These are phyloP conservation scores for Siniperca scherzeri DNA, from an alignment of 2,797 vertebrate genomes.

Conservation along the genomic window DNA sequence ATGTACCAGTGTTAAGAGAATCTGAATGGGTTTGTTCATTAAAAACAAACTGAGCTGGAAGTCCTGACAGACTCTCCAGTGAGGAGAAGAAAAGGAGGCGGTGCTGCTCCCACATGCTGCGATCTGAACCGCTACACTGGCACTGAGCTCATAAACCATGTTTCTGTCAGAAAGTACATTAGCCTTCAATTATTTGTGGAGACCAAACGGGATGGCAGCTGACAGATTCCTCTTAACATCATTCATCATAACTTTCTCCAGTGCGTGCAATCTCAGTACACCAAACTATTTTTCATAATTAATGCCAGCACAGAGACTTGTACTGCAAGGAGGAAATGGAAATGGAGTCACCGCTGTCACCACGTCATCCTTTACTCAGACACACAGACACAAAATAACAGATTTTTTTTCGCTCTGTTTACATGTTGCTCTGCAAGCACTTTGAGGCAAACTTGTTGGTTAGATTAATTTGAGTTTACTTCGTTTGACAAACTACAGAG, in stretches of 20 bases:
- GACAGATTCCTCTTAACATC: slow-evolving; percentile 58
- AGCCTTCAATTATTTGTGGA: slow-evolving; percentile 57
- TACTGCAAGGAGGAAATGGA: slow-evolving; percentile 53
- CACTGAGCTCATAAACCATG: slow-evolving; percentile 62
- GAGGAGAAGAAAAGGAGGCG: slow-evolving; percentile 26
- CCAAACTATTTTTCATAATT: slow-evolving; percentile 72
- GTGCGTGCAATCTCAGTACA: slow-evolving; percentile 33
- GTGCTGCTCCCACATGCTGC: slow-evolving; percentile 7
- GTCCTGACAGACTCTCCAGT: neutral
- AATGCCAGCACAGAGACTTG: slow-evolving; percentile 60
- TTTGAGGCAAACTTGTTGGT: slow-evolving; percentile 46
- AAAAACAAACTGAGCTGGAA: slow-evolving; percentile 3
- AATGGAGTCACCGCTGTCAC: slow-evolving; percentile 52
- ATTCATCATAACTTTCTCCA: slow-evolving; percentile 57
- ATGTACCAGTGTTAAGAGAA: neutral
- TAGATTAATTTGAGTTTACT: slow-evolving; percentile 36
- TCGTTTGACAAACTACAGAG: slow-evolving; percentile 50
- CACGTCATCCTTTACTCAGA: slow-evolving; percentile 57
- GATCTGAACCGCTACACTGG: slow-evolving; percentile 33
- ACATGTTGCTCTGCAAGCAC: slow-evolving; percentile 57
- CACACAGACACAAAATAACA: slow-evolving; percentile 22
- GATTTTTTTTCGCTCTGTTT: slow-evolving; percentile 43
- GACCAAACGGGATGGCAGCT: slow-evolving; percentile 55
- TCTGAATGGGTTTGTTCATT: slow-evolving; percentile 12
- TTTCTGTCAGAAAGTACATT: slow-evolving; percentile 66